Conservation (phyloP, 2,888 invertebrate genomes). For the Thymelicus lineola region DNA sequence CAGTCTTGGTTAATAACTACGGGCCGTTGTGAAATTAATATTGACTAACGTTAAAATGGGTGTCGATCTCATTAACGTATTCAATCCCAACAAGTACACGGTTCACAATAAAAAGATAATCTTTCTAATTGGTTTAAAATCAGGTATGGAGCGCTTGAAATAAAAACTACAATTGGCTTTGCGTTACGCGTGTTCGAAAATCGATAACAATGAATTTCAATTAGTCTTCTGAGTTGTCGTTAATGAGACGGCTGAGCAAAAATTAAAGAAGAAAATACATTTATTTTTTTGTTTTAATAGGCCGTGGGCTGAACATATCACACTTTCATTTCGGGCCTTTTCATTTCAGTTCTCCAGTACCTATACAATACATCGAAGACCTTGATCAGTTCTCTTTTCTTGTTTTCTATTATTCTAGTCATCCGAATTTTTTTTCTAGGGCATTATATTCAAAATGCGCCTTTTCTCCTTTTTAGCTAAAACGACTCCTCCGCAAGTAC, state of each 20-base stretch:
- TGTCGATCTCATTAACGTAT: constrained; percentile 14
- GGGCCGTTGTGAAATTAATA: constrained; percentile 21
- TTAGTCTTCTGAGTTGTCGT: neutral
- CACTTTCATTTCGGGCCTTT: too few relatives aligned
- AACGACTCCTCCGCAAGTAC: neutral
- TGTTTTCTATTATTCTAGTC: too few relatives aligned
- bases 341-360: too few relatives aligned
- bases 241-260: neutral
- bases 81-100: constrained; percentile 5
- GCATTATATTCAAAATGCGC: too few relatives aligned
- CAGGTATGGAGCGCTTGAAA: constrained; percentile 11
- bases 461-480: neutral
- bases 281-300: too few relatives aligned
- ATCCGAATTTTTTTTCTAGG: too few relatives aligned
- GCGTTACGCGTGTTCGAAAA: constrained; percentile 10
- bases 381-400: too few relatives aligned
- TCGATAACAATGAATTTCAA: constrained; percentile 8
- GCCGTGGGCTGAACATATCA: too few relatives aligned
- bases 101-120: constrained; percentile 25
- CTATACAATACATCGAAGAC: too few relatives aligned
- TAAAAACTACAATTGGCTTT: constrained; percentile 24
- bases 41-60: constrained; percentile 23
- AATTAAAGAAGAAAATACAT: too few relatives aligned
- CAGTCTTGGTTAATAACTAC: constrained; percentile 16
- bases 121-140: constrained; percentile 6